Evolutionary conservation across 2,113 vertebrate genomes (phyloP), one percentile per base, ranked within the genome.

Genomic region (Scopus umbretta): DNA sequence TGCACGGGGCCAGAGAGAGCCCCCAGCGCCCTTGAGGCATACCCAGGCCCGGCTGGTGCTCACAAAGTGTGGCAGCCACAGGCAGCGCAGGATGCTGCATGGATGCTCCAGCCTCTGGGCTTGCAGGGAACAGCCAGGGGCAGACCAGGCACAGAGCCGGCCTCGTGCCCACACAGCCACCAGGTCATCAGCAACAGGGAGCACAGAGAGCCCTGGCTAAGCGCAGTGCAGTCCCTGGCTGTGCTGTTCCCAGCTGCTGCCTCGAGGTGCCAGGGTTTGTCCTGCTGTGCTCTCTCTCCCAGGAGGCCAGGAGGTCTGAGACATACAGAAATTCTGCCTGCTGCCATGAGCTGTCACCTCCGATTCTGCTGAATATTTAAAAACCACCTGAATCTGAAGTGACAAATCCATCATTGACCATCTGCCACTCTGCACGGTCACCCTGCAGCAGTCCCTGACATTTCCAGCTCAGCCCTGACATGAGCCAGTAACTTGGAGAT

Each of bases 331-430:
- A 94, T 94, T 93, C 85, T 90, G 93, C 86, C 86, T 81, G 86
- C 95, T 95, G 94, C 97, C 94, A 90, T 26, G 65, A 94, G 94
- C 96, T 96, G 96, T 96, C 97, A 94, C 94, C 95, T 96, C 96
- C 2, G 26, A 95, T 97, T 92, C 86, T 85, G 96, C 95, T 97
- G 95, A 94, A 95, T 97, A 94, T 96, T 97, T 96, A 96, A 95
- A 94, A 95, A 83, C 50, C 0, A 81, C 68, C 92, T 91, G 96
- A 88, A 97, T 97, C 81, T 81, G 79, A 97, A 97, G 96, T 96
- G 97, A 97, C 96, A 96, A 92, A 96, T 96, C 96, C 92, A 92
- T 97, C 97, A 96, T 90, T 83, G 96, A 88, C 97, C 97, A 96
- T 96, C 97, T 97, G 97, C 96, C 96, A 90, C 96, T 95, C 94